Conservation (phyloP, 2,113 vertebrate species). For the Podocnemis expansa region DNA sequence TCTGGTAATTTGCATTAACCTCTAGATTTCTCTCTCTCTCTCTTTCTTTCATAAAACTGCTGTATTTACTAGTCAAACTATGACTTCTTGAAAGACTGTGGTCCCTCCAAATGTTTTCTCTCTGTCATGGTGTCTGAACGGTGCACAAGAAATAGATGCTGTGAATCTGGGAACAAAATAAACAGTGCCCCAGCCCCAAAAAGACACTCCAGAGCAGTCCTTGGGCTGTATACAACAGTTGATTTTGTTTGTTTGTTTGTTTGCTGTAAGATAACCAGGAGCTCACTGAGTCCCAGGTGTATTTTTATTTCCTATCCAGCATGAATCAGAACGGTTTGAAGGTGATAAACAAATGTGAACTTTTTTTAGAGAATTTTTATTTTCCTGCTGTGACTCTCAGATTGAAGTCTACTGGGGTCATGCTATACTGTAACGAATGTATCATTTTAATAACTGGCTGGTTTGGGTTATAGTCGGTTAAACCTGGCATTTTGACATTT, state of each 20-base stretch:
- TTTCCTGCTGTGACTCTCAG: conserved; percentile 41
- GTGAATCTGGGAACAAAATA: conserved; percentile 49
- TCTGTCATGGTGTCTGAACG: conserved; percentile 16
- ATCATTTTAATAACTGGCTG: conserved; percentile 54
- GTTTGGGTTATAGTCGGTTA: conserved; percentile 30
- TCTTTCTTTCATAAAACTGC: too few species aligned
- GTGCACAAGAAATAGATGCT: conserved; percentile 17
- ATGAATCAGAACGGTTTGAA: conserved; percentile 44
- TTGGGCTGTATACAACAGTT: conserved; percentile 47
- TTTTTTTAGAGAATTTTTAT: conserved; percentile 45
- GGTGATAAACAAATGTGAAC: conserved; percentile 60
- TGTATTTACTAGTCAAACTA: background rate
- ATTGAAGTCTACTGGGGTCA: conserved; percentile 23
- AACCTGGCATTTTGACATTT: background rate
- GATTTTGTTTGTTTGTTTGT: background rate
- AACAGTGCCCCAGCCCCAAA: conserved; percentile 36
- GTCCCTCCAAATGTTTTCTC: conserved; percentile 29
- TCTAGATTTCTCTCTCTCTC: too few species aligned
- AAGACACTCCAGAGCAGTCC: conserved; percentile 37
- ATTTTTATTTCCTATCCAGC: conserved; percentile 44
- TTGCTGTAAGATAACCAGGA: conserved; percentile 46
- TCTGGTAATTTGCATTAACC: too few species aligned
- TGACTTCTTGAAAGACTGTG: conserved; percentile 36
- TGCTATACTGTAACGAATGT: conserved; percentile 44
- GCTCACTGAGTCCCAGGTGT: conserved; percentile 15